Evolutionary conservation across 2,888 invertebrate genomes (phyloP).

Genomic region (Formica aserva): DNA sequence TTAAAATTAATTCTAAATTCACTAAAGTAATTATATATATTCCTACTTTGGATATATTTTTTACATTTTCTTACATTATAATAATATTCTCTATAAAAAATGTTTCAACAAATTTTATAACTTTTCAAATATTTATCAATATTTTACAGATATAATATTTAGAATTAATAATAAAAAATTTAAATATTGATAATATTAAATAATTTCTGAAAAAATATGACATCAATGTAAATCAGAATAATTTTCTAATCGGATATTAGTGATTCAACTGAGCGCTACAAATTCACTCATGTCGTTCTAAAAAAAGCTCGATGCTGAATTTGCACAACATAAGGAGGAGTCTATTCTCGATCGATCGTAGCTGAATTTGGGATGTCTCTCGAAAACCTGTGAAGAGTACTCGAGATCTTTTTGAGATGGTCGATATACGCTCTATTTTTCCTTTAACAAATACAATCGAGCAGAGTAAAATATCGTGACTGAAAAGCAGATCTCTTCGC

Average conservation of each 20-base stretch:
- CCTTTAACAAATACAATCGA: conserved; percentile 47
- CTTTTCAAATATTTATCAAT: not conserved
- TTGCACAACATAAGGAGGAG: conserved; percentile 55
- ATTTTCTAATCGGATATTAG: conserved; percentile 2
- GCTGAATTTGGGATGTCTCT: conserved; percentile 42
- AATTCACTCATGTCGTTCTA: conserved; percentile 28
- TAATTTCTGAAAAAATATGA: not conserved
- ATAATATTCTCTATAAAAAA: not conserved
- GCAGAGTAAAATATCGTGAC: conserved; percentile 4
- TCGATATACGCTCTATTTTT: conserved; percentile 43
- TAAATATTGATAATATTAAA: not conserved
- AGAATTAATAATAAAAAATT: not conserved
- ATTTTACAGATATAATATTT: not conserved
- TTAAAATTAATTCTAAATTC: not conserved
- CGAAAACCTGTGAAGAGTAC: conserved; percentile 53
- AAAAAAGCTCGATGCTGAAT: conserved; percentile 58
- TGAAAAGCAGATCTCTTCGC: not conserved
- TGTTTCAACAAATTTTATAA: not conserved
- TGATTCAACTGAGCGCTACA: not conserved
- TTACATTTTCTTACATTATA: not conserved
- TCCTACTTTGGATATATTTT: not conserved
- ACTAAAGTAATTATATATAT: not conserved
- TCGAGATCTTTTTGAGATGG: conserved; percentile 57
- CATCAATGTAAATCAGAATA: not conserved
- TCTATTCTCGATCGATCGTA: conserved; percentile 60